phyloP scores from a whole-genome alignment of 2,113 vertebrate genomes.

The Lepus timidus region DNA sequence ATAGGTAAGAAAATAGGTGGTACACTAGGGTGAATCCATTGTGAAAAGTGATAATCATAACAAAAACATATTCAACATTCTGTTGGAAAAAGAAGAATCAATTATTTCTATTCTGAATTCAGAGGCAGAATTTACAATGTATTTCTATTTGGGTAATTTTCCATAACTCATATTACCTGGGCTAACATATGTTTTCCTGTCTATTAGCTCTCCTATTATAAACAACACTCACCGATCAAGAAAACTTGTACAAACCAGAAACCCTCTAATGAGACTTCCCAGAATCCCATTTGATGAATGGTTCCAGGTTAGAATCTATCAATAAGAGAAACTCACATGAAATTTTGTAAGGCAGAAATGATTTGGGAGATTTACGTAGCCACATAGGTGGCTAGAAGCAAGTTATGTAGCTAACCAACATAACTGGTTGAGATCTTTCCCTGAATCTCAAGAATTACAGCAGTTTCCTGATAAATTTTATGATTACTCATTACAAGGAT shows the following conservation, averaged over 20 bases:
- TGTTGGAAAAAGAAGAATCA: background rate
- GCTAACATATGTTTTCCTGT: background rate
- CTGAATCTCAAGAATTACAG: background rate
- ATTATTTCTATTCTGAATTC: background rate
- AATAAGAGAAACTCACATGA: constrained; percentile 13
- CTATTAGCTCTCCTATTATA: background rate
- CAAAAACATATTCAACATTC: constrained; percentile 17
- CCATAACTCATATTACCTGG: background rate
- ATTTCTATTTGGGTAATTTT: constrained; percentile 61
- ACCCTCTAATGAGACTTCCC: background rate
- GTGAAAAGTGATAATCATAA: constrained; percentile 3
- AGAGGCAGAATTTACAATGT: background rate
- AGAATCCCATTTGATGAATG: background rate
- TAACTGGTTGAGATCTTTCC: background rate
- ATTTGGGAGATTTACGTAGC: background rate
- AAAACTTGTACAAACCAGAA: background rate
- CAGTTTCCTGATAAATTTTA: background rate
- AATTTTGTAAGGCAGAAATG: background rate
- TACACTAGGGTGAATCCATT: background rate
- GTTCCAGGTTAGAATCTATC: background rate
- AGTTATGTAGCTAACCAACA: background rate
- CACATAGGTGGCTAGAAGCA: background rate
- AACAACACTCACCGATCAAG: background rate
- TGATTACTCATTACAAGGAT: background rate
- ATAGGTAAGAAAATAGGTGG: background rate